A percentile compares a stretch with the other conserved stretches of the same genome.
phyloP scores from a whole-genome alignment of 2,888 invertebrate genomes.

The Noctuana brunneofusca region DNA sequence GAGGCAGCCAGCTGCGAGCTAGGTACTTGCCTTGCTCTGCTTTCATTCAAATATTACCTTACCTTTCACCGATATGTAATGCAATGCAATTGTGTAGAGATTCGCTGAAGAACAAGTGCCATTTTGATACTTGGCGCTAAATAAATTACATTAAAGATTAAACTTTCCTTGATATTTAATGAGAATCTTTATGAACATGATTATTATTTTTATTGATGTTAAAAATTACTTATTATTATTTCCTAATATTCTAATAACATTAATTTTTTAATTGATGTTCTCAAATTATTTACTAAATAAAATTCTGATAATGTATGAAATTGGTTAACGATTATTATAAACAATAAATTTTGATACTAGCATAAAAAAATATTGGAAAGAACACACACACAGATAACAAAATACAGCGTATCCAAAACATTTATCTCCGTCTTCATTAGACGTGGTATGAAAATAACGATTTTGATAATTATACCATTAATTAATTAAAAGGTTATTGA shows the following conservation, averaged over 20 bases:
- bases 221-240: too few species aligned
- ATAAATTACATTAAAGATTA: too few species aligned
- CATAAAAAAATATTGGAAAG: too few species aligned
- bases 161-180: too few species aligned
- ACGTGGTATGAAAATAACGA: conserved; percentile 15
- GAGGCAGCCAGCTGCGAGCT: not conserved
- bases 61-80: not conserved
- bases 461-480: conserved; percentile 23
- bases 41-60: not conserved
- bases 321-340: too few species aligned
- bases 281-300: too few species aligned
- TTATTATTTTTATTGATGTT: too few species aligned
- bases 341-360: too few species aligned
- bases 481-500: conserved; percentile 27
- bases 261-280: too few species aligned
- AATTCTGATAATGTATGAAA: too few species aligned
- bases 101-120: not conserved
- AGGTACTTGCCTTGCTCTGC: not conserved
- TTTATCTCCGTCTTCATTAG: not conserved
- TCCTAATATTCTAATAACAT: too few species aligned
- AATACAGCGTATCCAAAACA: not conserved
- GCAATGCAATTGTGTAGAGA: not conserved
- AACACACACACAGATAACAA: not conserved
- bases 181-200: too few species aligned
- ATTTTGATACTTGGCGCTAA: not conserved